Evolutionary conservation across 2,797 vertebrate genomes (phyloP), one percentile per base, ranked within the genome.

Genomic region (Myotis planiceps): DNA sequence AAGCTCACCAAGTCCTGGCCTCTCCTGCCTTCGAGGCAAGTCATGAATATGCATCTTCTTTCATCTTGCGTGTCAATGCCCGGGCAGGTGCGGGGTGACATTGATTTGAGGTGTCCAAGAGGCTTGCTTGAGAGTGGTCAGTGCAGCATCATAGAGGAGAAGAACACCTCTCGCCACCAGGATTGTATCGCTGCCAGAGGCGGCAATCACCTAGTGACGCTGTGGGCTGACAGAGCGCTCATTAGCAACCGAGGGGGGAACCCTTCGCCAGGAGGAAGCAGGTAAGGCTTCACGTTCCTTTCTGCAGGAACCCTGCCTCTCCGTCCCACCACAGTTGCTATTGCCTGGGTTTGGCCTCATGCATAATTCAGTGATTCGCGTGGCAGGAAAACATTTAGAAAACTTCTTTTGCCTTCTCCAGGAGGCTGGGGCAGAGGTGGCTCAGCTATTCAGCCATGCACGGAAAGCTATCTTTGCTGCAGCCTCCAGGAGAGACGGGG

Each of bases 151-250:
- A 94, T 90, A 97, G 89, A 93, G 95, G 91, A 90, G 97, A 96
- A 96, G 96, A 98, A 98, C 97, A 74, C 18, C 97, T 97, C 96
- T 15, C 95, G 96, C 98, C 97, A 88, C 95, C 0, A 68, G 98
- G 96, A 97, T 97, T 96, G 74, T 85, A 95, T 97, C 88, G 66
- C 96, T 97, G 96, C 97, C 97, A 97, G 83, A 95, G 58, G 92
- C 96, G 97, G 98, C 95, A 93, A 98, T 97, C 97, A 97, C 97
- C 98, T 96, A 97, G 98, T 98, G 97, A 97, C 97, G 96, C 95
- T 97, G 97, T 83, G 96, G 76, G 97, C 86, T 97, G 97, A 97
- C 95, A 88, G 92, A 96, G 90, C 96, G 83, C 96, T 96, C 97
- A 97, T 98, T 97, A 97, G 98, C 97, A 97, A 95, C 87, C n/a